Conservation (phyloP, 2,113 vertebrate species). For the Apodemus speciosus region DNA sequence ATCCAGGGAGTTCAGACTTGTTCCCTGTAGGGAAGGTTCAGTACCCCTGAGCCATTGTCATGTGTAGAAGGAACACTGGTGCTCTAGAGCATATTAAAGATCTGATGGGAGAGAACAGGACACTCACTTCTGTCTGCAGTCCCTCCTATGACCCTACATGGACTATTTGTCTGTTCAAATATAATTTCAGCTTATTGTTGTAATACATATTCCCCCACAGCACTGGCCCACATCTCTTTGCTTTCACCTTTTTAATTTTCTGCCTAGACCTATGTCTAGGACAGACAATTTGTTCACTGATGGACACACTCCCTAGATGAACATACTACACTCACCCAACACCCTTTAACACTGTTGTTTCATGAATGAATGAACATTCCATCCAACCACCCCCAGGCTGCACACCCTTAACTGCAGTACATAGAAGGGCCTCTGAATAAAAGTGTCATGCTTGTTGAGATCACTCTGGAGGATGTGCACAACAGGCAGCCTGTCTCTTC, state of each 20-base stretch:
- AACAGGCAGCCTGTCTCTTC: no score
- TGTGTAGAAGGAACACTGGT: neutral
- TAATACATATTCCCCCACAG: neutral
- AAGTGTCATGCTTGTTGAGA: no score
- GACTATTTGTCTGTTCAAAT: neutral
- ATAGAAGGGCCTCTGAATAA: no score
- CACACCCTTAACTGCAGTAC: no score
- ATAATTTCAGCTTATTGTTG: neutral
- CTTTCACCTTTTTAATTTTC: neutral
- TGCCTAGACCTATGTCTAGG: neutral
- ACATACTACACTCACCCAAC: no score
- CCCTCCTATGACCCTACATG: neutral
- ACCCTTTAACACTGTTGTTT: no score
- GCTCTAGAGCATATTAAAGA: neutral
- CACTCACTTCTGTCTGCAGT: neutral
- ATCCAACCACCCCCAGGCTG: no score
- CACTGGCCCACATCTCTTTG: neutral
- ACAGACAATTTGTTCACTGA: neutral
- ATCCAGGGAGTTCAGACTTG: neutral
- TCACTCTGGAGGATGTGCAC: no score
- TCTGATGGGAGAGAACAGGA: neutral
- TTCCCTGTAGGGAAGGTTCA: neutral
- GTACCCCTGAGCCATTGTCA: neutral
- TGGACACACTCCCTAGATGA: neutral
- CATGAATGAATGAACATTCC: no score